These are phyloP conservation scores for Rotaria macrura DNA, from an alignment of 2,888 invertebrate species.

Conservation along the genomic window DNA sequence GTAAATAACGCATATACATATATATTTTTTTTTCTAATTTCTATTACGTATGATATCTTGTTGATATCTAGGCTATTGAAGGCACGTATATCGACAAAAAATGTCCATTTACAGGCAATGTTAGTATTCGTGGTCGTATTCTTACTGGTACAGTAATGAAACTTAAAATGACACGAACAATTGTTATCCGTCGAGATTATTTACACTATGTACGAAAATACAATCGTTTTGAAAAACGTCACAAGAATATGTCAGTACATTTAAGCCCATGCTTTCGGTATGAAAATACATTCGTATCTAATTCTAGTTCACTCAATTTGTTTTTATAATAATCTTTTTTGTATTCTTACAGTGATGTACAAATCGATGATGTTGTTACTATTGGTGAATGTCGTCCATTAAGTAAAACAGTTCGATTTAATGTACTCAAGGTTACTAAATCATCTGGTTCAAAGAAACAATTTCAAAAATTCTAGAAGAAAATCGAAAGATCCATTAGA, in stretches of 20 bases:
- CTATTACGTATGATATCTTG: neutral
- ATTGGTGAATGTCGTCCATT: conserved; percentile 96
- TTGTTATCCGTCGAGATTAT: conserved; percentile 92
- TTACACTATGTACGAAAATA: conserved; percentile 94
- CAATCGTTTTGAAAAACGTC: conserved; percentile 95
- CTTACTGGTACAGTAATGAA: conserved; percentile 89
- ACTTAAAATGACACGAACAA: conserved; percentile 96
- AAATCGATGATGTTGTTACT: conserved; percentile 86
- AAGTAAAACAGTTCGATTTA: conserved; percentile 95
- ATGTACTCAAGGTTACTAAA: conserved; percentile 92
- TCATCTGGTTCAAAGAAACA: conserved; percentile 76
- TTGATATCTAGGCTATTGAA: conserved; percentile 68
- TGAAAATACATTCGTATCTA: neutral
- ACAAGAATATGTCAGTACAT: conserved; percentile 96
- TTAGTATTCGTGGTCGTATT: conserved; percentile 91
- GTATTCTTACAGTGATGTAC: conserved; percentile 97
- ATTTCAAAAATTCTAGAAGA: conserved; percentile 72
- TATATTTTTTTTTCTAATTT: neutral
- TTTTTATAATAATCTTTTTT: conserved; percentile 38
- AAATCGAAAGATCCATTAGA: neutral
- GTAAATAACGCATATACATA: conserved; percentile 54
- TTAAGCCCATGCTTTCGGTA: conserved; percentile 94
- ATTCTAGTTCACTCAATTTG: too few species aligned
- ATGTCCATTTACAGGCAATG: conserved; percentile 97
- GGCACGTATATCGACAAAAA: conserved; percentile 99